phyloP scores from a whole-genome alignment of 2,797 vertebrate genomes.

The Gorsachius magnificus region DNA sequence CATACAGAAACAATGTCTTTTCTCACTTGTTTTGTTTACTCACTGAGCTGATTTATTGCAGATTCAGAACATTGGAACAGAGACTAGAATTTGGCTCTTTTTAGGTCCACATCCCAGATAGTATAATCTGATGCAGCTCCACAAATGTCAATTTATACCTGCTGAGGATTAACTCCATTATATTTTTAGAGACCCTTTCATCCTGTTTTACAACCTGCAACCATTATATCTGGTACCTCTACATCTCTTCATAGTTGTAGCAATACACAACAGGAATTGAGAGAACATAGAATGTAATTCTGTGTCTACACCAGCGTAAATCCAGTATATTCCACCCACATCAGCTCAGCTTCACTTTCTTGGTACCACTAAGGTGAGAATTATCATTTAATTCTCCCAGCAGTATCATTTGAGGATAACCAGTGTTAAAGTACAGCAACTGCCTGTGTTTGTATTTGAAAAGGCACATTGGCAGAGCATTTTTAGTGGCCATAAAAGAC shows the following conservation, averaged over 20 bases:
- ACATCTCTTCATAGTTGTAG: neutral
- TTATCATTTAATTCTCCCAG: neutral
- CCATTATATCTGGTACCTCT: neutral
- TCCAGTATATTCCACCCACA: neutral
- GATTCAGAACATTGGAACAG: neutral
- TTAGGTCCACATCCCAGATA: neutral
- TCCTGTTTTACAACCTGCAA: neutral
- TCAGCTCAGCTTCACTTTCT: neutral
- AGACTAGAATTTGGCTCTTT: neutral
- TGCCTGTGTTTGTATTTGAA: neutral
- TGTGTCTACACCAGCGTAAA: neutral
- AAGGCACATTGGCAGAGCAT: neutral
- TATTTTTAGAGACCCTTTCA: constrained; percentile 15
- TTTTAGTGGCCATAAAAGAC: neutral
- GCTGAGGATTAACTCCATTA: neutral
- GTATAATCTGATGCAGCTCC: neutral
- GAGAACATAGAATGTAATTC: neutral
- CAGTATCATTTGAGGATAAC: neutral
- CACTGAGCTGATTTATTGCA: neutral
- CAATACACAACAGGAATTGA: neutral
- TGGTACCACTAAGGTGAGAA: neutral
- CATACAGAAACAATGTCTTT: neutral
- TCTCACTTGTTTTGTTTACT: neutral
- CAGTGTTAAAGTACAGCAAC: neutral
- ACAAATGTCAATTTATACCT: constrained; percentile 7